These are phyloP conservation scores for Eurosta solidaginis DNA, from an alignment of 1,140 invertebrate species.

Conservation along the genomic window DNA sequence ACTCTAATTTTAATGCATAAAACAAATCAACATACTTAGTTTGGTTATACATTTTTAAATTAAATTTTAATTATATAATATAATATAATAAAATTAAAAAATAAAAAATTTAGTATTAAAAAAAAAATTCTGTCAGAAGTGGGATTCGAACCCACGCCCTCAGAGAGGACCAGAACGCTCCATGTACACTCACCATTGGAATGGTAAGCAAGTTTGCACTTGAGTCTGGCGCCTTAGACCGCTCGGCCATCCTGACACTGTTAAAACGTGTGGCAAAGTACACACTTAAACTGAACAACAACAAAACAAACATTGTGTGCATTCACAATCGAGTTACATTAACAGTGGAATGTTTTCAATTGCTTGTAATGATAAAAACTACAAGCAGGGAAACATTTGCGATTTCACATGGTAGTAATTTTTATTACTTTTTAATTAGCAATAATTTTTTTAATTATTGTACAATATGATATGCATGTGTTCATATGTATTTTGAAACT, in stretches of 20 bases:
- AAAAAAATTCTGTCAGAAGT: constrained; percentile 77
- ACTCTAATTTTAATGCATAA: too few species aligned
- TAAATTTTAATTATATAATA: not conserved
- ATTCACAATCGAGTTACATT: too few species aligned
- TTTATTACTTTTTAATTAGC: too few species aligned
- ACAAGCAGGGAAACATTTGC: too few species aligned
- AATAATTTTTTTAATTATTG: too few species aligned
- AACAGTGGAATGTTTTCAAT: too few species aligned
- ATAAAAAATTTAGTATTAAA: constrained; percentile 33
- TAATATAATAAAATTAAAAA: not conserved
- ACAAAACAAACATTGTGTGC: not conserved
- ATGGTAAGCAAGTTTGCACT: constrained; percentile 1
- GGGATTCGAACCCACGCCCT: constrained; percentile 87
- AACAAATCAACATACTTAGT: too few species aligned
- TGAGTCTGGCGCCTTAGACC: constrained; percentile 65
- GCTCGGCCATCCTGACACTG: constrained; percentile 66
- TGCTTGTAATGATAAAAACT: too few species aligned
- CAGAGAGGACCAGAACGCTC: constrained; percentile 79
- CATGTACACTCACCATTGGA: not conserved
- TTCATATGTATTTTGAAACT: too few species aligned
- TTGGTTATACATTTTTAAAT: too few species aligned
- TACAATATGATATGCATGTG: too few species aligned
- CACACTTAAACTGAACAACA: not conserved
- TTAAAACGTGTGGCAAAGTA: not conserved
- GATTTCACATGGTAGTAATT: too few species aligned